Conservation (phyloP, 2,113 vertebrate genomes). For the Microtus oregoni region DNA sequence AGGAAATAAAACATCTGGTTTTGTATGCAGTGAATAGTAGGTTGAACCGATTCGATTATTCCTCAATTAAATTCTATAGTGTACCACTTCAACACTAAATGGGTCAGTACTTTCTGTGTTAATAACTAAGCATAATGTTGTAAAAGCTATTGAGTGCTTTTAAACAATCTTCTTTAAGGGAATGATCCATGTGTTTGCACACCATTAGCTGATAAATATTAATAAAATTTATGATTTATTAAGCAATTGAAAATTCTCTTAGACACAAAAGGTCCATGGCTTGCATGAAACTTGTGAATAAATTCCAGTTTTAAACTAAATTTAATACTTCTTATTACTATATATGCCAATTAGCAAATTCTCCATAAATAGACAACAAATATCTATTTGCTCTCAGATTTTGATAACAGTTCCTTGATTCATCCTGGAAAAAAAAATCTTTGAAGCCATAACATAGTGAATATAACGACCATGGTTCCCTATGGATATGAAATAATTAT, state of each 20-base stretch:
- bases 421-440: conserved; percentile 54
- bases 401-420: conserved; percentile 59
- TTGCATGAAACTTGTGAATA: neutral
- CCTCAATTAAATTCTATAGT: conserved; percentile 33
- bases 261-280: neutral
- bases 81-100: conserved; percentile 69
- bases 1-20: conserved; percentile 33
- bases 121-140: conserved; percentile 79
- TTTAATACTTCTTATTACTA: neutral
- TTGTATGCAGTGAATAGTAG: neutral
- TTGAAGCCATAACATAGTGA: conserved; percentile 55
- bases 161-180: conserved; percentile 77
- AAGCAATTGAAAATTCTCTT: conserved; percentile 47
- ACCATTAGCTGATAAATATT: conserved; percentile 76
- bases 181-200: conserved; percentile 73
- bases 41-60: conserved; percentile 60
- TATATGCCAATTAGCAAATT: neutral
- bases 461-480: conserved; percentile 30
- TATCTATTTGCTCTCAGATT: conserved; percentile 5
- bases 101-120: conserved; percentile 70
- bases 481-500: conserved; percentile 49
- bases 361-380: conserved; percentile 25
- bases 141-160: conserved; percentile 81
- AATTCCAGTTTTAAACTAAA: neutral
- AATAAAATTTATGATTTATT: conserved; percentile 80